Evolutionary conservation across 2,113 vertebrate genomes (phyloP).

Genomic region (Cyanoderma ruficeps): DNA sequence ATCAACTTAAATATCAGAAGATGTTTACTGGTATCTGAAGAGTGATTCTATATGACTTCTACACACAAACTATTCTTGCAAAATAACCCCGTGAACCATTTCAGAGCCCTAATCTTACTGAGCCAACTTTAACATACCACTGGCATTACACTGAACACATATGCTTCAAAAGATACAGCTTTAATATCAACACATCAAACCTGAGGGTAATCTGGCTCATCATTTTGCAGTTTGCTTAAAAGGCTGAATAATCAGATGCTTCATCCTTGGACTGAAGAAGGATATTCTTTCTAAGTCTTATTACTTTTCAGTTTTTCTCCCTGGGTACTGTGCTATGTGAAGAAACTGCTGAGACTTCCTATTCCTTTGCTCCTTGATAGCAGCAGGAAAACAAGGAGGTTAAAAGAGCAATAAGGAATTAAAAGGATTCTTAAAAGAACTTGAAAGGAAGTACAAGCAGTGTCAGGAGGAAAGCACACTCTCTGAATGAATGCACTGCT

Average conservation of each 20-base stretch:
- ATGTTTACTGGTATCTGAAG: not conserved
- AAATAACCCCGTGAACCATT: not conserved
- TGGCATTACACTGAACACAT: not conserved
- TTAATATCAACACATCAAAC: not conserved
- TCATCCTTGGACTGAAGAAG: not conserved
- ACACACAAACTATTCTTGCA: not conserved
- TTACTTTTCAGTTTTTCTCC: not conserved
- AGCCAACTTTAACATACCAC: not conserved
- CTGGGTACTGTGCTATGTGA: not conserved
- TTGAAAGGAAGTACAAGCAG: not conserved
- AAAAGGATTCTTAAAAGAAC: not conserved
- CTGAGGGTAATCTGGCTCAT: not conserved
- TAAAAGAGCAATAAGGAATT: constrained; percentile 14
- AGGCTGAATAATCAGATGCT: not conserved
- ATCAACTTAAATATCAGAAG: not conserved
- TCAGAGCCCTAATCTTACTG: not conserved
- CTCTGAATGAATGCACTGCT: not conserved
- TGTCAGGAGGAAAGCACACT: not conserved
- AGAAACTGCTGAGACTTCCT: not conserved
- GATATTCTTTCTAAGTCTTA: not conserved
- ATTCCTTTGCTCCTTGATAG: not conserved
- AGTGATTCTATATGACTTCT: not conserved
- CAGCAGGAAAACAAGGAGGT: not conserved
- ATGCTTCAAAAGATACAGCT: not conserved
- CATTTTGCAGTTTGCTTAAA: not conserved